phyloP scores from a whole-genome alignment of 1,140 invertebrate species.

The Bombus breviceps region DNA sequence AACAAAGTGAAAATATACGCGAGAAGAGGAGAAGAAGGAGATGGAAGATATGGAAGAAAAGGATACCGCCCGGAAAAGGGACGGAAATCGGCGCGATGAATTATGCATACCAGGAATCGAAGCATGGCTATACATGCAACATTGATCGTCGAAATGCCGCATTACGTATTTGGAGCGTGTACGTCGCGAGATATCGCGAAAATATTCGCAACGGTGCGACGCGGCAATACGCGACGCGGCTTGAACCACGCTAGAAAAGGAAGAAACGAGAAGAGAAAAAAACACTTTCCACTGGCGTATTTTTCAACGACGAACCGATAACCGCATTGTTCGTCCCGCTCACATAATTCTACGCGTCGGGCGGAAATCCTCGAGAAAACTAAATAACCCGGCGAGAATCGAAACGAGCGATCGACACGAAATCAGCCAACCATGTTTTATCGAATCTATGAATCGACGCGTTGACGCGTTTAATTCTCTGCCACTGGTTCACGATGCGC shows the following conservation, averaged over 20 bases:
- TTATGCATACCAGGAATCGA: constrained; percentile 53
- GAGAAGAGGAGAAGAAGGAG: too few species aligned
- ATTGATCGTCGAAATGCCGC: constrained; percentile 53
- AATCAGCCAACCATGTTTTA: neutral
- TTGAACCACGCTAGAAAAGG: neutral
- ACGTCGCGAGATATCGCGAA: constrained; percentile 44
- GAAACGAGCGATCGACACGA: neutral
- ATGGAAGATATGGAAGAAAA: neutral
- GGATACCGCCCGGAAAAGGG: constrained; percentile 12
- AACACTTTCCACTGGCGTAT: neutral
- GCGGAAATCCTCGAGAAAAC: neutral
- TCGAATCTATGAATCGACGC: neutral
- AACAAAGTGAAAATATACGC: neutral
- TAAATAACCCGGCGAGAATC: neutral
- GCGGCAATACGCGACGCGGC: neutral
- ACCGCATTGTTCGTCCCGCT: neutral
- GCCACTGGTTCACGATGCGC: neutral
- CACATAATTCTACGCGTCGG: neutral
- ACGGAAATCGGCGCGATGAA: constrained; percentile 47
- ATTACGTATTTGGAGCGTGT: constrained; percentile 52
- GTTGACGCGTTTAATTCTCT: neutral
- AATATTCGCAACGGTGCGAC: constrained; percentile 25
- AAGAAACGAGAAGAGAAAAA: neutral
- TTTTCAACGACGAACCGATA: constrained; percentile 9
- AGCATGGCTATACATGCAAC: constrained; percentile 42